These are phyloP conservation scores for Irena cyanogastra DNA, from an alignment of 2,113 vertebrate species.

Conservation along the genomic window DNA sequence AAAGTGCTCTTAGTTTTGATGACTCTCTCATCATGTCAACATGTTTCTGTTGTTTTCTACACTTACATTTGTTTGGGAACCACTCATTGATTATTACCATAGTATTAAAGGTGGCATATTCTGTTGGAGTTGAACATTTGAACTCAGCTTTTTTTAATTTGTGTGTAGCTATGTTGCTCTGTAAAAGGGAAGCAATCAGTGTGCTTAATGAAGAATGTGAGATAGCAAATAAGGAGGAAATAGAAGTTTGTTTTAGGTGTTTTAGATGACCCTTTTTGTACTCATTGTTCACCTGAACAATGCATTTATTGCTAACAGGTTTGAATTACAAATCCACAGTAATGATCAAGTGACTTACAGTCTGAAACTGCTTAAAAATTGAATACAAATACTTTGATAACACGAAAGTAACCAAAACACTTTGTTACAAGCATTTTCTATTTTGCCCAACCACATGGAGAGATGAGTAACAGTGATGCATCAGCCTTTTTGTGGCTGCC, in stretches of 20 bases:
- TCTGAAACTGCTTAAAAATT: background rate
- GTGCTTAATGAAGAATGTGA: background rate
- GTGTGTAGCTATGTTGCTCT: background rate
- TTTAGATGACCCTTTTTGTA: background rate
- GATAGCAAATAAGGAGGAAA: background rate
- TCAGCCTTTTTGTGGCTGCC: background rate
- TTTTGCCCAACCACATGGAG: background rate
- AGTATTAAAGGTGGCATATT: background rate
- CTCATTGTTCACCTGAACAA: background rate
- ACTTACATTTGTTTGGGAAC: background rate
- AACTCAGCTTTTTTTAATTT: background rate
- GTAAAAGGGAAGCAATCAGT: background rate
- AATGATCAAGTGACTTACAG: background rate
- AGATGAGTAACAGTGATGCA: background rate
- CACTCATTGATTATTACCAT: background rate
- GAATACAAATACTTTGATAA: background rate
- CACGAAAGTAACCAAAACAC: background rate
- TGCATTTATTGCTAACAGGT: background rate
- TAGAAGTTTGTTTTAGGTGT: background rate
- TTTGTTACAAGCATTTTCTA: background rate
- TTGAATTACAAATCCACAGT: background rate
- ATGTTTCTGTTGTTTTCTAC: background rate
- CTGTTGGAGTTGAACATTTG: background rate
- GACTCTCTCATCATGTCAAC: background rate
- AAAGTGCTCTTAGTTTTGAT: background rate